Conservation (phyloP, 1,140 invertebrate species). For the Drosophila navojoa region DNA sequence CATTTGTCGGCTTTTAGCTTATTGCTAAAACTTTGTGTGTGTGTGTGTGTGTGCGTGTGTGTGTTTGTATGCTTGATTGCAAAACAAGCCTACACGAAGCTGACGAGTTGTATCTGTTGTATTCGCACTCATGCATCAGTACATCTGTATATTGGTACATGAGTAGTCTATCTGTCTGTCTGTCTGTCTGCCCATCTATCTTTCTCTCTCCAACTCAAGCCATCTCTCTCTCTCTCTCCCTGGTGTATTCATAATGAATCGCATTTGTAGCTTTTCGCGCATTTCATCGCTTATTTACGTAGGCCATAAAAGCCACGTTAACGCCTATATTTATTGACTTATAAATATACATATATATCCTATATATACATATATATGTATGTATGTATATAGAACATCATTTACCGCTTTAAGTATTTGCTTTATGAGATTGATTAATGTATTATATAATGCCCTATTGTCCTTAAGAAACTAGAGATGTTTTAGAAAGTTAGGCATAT, state of each 20-base stretch:
- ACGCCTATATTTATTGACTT: slow-evolving; percentile 80
- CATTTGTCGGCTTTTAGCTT: slow-evolving; percentile 80
- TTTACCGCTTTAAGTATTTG: slow-evolving; percentile 52
- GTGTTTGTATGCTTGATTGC: slow-evolving; percentile 51
- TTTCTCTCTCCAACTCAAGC: neutral
- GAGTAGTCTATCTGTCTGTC: neutral
- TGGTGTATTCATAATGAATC: slow-evolving; percentile 37
- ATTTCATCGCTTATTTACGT: slow-evolving; percentile 78
- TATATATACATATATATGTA: slow-evolving; percentile 4
- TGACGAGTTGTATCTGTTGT: slow-evolving; percentile 45
- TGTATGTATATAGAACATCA: slow-evolving; percentile 57
- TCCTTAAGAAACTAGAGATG: too few relatives aligned
- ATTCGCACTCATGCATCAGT: slow-evolving; percentile 19
- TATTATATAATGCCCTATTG: too few relatives aligned
- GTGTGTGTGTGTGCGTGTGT: slow-evolving; percentile 31
- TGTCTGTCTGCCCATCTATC: neutral
- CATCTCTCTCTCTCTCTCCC: slow-evolving; percentile 17
- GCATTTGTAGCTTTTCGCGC: slow-evolving; percentile 51
- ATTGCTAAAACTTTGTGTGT: slow-evolving; percentile 59
- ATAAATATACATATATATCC: slow-evolving; percentile 9
- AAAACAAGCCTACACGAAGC: slow-evolving; percentile 69
- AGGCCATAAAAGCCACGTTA: slow-evolving; percentile 76
- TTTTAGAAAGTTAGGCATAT: too few relatives aligned
- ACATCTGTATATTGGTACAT: slow-evolving; percentile 1
- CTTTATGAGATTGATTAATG: too few relatives aligned